Evolutionary conservation across 1,140 invertebrate genomes (phyloP).

Genomic region (Gryllus bimaculatus): DNA sequence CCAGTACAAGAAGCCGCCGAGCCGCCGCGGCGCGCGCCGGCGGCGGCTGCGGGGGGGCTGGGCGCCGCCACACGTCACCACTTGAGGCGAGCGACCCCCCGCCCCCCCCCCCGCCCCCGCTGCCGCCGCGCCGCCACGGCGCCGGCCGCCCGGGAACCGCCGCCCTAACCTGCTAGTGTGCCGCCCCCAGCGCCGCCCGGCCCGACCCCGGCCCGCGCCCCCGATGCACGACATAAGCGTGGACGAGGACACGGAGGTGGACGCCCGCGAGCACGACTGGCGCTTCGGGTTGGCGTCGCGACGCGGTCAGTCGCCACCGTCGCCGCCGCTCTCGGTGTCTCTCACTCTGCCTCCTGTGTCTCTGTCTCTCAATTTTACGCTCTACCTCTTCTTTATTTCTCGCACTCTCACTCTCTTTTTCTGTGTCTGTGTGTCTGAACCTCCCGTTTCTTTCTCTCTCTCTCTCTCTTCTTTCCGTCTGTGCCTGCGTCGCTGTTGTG

Average conservation of each 20-base stretch:
- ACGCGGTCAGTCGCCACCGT: neutral
- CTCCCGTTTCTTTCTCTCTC: neutral
- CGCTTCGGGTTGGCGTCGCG: slow-evolving; percentile 35
- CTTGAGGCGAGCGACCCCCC: neutral
- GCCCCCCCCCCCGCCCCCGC: neutral
- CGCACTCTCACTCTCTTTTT: neutral
- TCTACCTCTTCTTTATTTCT: neutral
- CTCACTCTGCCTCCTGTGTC: neutral
- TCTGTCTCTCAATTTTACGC: neutral
- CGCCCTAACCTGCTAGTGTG: neutral
- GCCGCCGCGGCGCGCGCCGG: neutral
- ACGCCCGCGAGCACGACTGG: slow-evolving; percentile 44
- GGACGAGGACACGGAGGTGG: slow-evolving; percentile 42
- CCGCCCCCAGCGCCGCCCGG: neutral
- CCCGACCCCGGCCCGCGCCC: slow-evolving; percentile 16
- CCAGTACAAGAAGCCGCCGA: neutral
- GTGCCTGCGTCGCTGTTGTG: neutral
- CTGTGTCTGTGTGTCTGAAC: neutral
- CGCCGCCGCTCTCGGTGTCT: neutral
- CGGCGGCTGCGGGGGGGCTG: neutral
- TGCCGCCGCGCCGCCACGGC: neutral
- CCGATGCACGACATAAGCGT: slow-evolving; percentile 42
- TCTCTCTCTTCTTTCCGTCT: neutral
- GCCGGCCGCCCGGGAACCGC: no score
- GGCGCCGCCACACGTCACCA: neutral